Percentiles rank a stretch among this genome's conserved stretches.
These are phyloP conservation scores for Squalus acanthias DNA, from an alignment of 2,797 vertebrate genomes.

Conservation along the genomic window DNA sequence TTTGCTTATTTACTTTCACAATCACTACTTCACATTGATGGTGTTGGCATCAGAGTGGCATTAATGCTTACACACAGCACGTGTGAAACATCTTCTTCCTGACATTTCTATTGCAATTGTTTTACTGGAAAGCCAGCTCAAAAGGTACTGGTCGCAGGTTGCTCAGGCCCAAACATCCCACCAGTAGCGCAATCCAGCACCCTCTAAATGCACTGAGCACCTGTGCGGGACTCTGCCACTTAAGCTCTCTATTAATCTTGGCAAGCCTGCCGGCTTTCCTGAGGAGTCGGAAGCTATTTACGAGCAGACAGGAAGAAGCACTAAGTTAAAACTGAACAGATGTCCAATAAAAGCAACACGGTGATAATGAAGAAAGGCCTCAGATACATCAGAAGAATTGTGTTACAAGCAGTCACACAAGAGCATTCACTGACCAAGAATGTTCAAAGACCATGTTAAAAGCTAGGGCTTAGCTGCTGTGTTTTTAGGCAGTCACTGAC, in stretches of 20 bases:
- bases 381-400: neutral
- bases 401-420: neutral
- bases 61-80: neutral
- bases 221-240: neutral
- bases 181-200: neutral
- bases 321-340: neutral
- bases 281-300: neutral
- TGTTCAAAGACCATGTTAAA: neutral
- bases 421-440: neutral
- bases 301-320: neutral
- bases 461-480: neutral
- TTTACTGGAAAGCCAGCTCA: too few species aligned
- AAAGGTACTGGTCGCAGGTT: neutral
- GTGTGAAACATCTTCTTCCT: too few species aligned
- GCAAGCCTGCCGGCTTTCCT: neutral
- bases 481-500: neutral
- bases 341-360: neutral
- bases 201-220: neutral
- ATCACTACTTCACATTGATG: neutral
- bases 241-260: neutral
- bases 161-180: neutral
- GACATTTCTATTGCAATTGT: too few species aligned
- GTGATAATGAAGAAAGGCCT: neutral
- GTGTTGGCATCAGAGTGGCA: neutral
- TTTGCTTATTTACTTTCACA: neutral